A percentile compares a stretch with the other conserved stretches of the same genome.
These are phyloP conservation scores for Drosophila albomicans DNA, from an alignment of 1,140 invertebrate genomes.

Conservation along the genomic window DNA sequence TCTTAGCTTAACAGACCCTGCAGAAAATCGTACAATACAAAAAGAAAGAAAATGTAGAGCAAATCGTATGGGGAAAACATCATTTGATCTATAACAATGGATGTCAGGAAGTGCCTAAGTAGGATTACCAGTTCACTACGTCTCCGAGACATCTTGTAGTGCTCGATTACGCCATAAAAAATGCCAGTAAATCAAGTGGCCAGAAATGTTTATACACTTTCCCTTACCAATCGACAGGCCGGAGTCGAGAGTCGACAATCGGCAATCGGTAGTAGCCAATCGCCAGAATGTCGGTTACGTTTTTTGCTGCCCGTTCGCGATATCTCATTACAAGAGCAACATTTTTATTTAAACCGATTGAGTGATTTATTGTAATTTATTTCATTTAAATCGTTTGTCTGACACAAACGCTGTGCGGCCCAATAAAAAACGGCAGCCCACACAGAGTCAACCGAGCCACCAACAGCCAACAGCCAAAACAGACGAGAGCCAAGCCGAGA, in stretches of 20 bases:
- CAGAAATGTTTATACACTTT: constrained; percentile 16
- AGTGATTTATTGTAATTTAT: constrained; percentile 80
- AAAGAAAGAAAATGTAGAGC: not conserved
- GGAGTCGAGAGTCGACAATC: too few relatives aligned
- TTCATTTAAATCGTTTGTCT: constrained; percentile 82
- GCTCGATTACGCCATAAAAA: not conserved
- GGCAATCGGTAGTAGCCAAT: constrained; percentile 1
- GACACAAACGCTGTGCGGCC: constrained; percentile 54
- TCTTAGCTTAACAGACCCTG: constrained; percentile 14
- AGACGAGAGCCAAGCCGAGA: constrained; percentile 9
- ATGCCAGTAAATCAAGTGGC: constrained; percentile 9
- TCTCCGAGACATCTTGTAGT: not conserved
- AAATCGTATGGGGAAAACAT: not conserved
- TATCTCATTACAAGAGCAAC: constrained; percentile 78
- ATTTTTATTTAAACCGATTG: constrained; percentile 79
- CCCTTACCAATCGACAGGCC: not conserved
- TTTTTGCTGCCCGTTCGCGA: constrained; percentile 38
- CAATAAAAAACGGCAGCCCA: constrained; percentile 26
- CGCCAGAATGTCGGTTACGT: not conserved
- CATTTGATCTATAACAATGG: not conserved
- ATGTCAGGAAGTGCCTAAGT: not conserved
- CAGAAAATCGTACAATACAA: not conserved
- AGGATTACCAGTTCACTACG: not conserved
- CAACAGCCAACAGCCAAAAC: not conserved
- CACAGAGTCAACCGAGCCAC: constrained; percentile 37